Percentiles rank a stretch among this genome's conserved stretches.
Evolutionary conservation across 2,113 vertebrate species (phyloP).

Genomic region (Gymnogyps californianus): DNA sequence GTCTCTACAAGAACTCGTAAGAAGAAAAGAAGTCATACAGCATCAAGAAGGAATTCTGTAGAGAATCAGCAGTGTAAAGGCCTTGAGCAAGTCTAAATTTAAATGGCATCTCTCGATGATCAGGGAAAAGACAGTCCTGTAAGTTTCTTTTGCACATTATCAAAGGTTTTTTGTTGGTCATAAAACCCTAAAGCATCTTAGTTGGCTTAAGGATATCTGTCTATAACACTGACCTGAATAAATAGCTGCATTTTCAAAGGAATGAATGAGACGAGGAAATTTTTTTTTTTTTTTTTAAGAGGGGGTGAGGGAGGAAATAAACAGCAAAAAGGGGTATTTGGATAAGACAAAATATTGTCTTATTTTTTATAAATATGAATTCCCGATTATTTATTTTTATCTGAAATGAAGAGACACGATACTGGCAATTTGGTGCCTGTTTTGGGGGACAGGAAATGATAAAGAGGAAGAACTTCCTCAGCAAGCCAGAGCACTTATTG

Average conservation of each 20-base stretch:
- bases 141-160: neutral
- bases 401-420: neutral
- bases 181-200: neutral
- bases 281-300: neutral
- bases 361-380: neutral
- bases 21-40: neutral
- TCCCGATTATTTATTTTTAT: neutral
- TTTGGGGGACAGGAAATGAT: neutral
- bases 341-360: neutral
- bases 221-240: neutral
- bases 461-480: neutral
- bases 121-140: neutral
- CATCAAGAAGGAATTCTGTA: neutral
- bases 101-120: neutral
- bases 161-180: neutral
- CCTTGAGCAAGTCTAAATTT: neutral
- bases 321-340: neutral
- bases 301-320: neutral
- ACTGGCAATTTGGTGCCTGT: neutral
- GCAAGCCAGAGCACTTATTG: neutral
- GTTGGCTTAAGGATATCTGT: neutral
- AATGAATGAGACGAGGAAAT: neutral
- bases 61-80: neutral
- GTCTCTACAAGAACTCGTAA: neutral
- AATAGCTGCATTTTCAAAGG: neutral